Evolutionary conservation across 1,140 invertebrate genomes (phyloP), one percentile per base, ranked within the genome.

Genomic region (Thalassaphorura encarpata): DNA sequence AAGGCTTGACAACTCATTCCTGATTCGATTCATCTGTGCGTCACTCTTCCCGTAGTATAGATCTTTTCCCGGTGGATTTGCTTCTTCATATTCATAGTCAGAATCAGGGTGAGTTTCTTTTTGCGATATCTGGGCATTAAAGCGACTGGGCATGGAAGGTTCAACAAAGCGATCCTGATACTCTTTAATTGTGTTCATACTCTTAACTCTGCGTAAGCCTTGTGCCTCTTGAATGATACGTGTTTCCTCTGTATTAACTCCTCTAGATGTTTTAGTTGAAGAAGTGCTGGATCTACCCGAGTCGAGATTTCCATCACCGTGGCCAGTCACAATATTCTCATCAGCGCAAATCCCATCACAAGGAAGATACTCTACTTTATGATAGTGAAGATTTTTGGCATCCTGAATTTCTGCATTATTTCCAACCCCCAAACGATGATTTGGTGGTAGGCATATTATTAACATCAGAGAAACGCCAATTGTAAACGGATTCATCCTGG

Each of bases 321-420:
- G 28, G 29, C 43, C 39, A 28, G 54, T 61, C n/a, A 50, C 26
- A 26, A 62, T 21, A 11, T 56, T 52, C 47, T 65, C 63, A 19
- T 62, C 60, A 2, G 60, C 57, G 56, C 63, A 65, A 36, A 65
- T 65, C 4, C 63, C 63, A 42, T 65, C 63, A 56, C 63, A 65
- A 21, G 63, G 63, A 23, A 65, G 45, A 33, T 65, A 65, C 29
- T 65, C 63, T 16, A 65, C 60, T n/a, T 58, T 48, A 50, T 65
- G 63, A 47, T 45, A 55, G 24, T 31, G 47, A 31, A 54, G n/a
- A 26, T 54, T 27, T 8, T 19, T n/a, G 4, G 24, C 13, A 33
- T 51, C 23, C 36, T 52, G 13, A 26, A 49, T 33, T 52, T 40
- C 3, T 16, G 48, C 36, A 26, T 52, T 39, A 8, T 4, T 23